Evolutionary conservation across 1,140 invertebrate species (phyloP).

Genomic region (Bombus affinis): DNA sequence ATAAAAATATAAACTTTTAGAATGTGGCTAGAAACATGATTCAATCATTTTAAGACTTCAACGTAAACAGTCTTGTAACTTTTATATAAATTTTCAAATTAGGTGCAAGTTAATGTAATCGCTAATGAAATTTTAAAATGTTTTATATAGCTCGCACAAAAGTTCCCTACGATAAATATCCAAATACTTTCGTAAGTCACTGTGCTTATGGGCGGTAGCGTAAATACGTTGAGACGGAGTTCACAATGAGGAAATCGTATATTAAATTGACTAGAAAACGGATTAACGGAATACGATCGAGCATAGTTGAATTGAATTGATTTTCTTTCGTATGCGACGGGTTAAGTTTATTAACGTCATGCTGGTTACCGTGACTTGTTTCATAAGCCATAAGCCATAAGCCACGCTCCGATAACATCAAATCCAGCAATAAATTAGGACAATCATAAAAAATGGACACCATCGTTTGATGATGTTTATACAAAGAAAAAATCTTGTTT

Average conservation of each 20-base stretch:
- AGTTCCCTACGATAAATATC: not conserved
- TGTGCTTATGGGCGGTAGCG: not conserved
- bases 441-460: constrained; percentile 40
- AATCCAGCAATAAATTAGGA: constrained; percentile 29
- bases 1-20: not conserved
- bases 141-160: not conserved
- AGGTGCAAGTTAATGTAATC: too few species aligned
- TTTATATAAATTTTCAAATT: too few species aligned
- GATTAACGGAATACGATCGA: not conserved
- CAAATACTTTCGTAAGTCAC: not conserved
- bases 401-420: constrained; percentile 50
- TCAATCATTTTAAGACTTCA: too few species aligned
- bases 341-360: constrained; percentile 31
- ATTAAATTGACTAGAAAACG: not conserved
- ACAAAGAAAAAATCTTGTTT: not conserved
- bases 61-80: too few species aligned
- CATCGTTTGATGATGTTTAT: constrained; percentile 24
- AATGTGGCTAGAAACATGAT: not conserved
- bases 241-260: constrained; percentile 21
- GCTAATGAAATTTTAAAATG: not conserved
- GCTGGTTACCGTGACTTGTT: not conserved
- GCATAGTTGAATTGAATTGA: constrained; percentile 21
- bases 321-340: constrained; percentile 17
- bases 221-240: not conserved
- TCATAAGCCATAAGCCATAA: constrained; percentile 50